A percentile compares a stretch with the other conserved stretches of the same genome.
These are phyloP conservation scores for Auanema sp. DNA, from an alignment of 2,888 invertebrate species.

Conservation along the genomic window DNA sequence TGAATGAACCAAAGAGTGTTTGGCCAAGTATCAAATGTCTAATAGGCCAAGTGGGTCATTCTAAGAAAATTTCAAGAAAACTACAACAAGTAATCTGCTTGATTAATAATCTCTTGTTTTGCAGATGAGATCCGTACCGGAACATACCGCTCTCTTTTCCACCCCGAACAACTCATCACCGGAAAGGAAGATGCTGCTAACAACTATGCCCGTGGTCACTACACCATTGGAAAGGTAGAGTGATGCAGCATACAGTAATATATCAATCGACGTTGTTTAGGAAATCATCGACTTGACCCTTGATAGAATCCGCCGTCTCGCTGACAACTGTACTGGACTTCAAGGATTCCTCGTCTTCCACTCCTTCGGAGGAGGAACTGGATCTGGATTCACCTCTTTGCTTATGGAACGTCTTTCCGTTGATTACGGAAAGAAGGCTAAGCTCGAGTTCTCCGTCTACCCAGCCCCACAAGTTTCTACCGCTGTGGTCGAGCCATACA, in stretches of 20 bases:
- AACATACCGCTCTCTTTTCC: constrained; percentile 86
- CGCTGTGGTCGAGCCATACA: constrained; percentile 93
- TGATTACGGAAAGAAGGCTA: constrained; percentile 68
- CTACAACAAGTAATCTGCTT: not conserved
- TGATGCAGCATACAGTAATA: constrained; percentile 69
- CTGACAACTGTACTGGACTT: constrained; percentile 78
- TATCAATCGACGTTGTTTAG: constrained; percentile 4
- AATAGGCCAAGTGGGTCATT: too few species aligned
- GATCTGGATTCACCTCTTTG: constrained; percentile 85
- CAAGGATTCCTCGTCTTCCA: constrained; percentile 85
- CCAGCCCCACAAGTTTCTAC: constrained; percentile 85
- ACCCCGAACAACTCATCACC: constrained; percentile 83
- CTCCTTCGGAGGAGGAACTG: constrained; percentile 68
- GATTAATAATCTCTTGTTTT: constrained; percentile 7
- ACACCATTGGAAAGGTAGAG: constrained; percentile 74
- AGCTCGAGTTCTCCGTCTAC: constrained; percentile 84
- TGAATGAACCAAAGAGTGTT: too few species aligned
- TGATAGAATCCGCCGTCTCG: constrained; percentile 53
- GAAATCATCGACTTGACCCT: constrained; percentile 71
- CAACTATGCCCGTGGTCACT: constrained; percentile 72
- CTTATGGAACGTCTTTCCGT: constrained; percentile 82
- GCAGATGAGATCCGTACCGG: constrained; percentile 68
- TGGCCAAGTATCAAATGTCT: too few species aligned
- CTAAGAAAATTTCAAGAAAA: too few species aligned
- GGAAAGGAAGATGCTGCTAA: constrained; percentile 68